Percentiles rank a stretch among this genome's conserved stretches.
These are phyloP conservation scores for Channa maculata DNA, from an alignment of 2,113 vertebrate species.

Conservation along the genomic window DNA sequence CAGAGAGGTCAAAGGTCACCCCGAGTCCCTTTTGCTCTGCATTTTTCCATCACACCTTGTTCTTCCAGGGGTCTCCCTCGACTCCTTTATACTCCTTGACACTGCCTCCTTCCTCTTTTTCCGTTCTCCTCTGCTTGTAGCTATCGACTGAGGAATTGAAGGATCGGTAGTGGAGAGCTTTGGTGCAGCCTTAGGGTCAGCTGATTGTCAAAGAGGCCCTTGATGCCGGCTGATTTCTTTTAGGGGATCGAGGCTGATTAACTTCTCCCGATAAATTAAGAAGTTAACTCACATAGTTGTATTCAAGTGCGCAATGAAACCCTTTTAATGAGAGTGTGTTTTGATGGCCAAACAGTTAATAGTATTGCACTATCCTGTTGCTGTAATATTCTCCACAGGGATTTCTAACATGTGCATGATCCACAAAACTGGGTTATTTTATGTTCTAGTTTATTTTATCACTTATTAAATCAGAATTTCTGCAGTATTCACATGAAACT, in stretches of 20 bases:
- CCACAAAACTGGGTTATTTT: background rate
- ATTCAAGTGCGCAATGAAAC: too few relatives aligned
- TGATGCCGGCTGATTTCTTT: constrained; percentile 68
- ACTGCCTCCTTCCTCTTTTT: constrained; percentile 29
- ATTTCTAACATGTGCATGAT: background rate
- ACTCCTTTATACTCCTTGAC: constrained; percentile 20
- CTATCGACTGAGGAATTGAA: constrained; percentile 71
- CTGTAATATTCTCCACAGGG: background rate
- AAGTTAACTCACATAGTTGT: constrained; percentile 58
- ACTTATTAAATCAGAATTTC: background rate
- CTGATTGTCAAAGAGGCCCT: constrained; percentile 79
- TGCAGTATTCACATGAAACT: background rate
- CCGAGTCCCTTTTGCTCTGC: too few relatives aligned
- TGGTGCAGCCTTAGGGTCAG: constrained; percentile 82
- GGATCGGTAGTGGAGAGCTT: constrained; percentile 73
- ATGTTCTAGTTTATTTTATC: background rate
- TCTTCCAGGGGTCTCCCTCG: background rate
- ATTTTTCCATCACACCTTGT: too few relatives aligned
- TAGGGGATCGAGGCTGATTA: constrained; percentile 18
- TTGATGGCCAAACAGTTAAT: background rate
- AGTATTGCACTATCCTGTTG: background rate
- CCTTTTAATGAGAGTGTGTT: background rate
- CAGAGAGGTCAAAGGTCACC: constrained; percentile 58
- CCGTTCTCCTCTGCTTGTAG: constrained; percentile 33
- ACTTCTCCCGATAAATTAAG: constrained; percentile 50